A percentile compares a stretch with the other conserved stretches of the same genome.
These are phyloP conservation scores for Papilio xuthus DNA, from an alignment of 1,140 invertebrate genomes.

Conservation along the genomic window DNA sequence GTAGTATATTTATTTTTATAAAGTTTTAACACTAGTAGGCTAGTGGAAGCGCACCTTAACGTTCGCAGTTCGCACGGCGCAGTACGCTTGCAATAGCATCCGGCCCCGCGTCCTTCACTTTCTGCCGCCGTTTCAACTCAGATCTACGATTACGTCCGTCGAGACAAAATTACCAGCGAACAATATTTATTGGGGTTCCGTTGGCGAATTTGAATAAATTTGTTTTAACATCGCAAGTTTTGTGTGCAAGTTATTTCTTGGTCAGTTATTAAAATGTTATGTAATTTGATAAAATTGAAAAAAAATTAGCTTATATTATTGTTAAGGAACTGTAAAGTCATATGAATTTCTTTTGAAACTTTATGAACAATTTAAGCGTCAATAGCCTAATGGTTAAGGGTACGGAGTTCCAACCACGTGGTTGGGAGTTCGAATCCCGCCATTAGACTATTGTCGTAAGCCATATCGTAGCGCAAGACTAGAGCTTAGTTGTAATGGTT, in stretches of 20 bases:
- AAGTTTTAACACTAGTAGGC: neutral
- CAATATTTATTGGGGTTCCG: slow-evolving; percentile 4
- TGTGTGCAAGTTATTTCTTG: too few relatives aligned
- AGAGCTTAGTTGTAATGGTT: too few relatives aligned
- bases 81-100: slow-evolving; percentile 28
- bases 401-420: too few relatives aligned
- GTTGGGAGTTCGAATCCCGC: too few relatives aligned
- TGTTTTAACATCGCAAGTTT: too few relatives aligned
- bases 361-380: too few relatives aligned
- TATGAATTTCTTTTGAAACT: neutral
- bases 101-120: slow-evolving; percentile 31
- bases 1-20: neutral
- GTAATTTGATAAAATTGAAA: too few relatives aligned
- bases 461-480: too few relatives aligned
- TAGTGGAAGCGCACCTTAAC: slow-evolving; percentile 9
- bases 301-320: neutral
- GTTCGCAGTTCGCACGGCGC: slow-evolving; percentile 17
- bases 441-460: too few relatives aligned
- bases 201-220: neutral
- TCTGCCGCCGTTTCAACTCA: slow-evolving; percentile 20
- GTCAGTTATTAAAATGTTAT: too few relatives aligned
- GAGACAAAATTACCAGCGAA: slow-evolving; percentile 18
- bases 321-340: neutral
- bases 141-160: slow-evolving; percentile 20
- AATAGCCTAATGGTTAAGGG: too few relatives aligned